These are phyloP conservation scores for Caenorhabditis brenneri DNA, from an alignment of 1,140 invertebrate genomes.

Conservation along the genomic window DNA sequence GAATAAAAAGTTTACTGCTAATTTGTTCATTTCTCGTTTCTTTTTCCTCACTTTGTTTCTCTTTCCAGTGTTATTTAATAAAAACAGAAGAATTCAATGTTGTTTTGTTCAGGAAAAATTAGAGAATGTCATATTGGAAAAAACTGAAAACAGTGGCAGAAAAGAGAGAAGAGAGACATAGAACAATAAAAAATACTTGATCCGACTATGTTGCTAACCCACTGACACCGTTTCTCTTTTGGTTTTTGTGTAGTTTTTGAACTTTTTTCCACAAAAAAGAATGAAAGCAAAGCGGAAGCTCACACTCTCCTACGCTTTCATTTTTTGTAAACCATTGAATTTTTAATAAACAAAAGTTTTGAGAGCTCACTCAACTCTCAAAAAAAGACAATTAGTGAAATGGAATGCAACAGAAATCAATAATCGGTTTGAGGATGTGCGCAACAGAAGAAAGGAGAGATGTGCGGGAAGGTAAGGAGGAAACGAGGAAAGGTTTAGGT, in stretches of 20 bases:
- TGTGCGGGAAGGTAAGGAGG: constrained; percentile 3
- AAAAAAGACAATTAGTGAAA: not conserved
- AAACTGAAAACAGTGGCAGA: no score
- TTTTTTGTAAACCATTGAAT: not conserved
- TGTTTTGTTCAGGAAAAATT: no score
- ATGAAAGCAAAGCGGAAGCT: not conserved
- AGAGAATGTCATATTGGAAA: no score
- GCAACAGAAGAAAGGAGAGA: not conserved
- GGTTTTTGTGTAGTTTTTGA: no score
- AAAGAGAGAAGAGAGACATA: no score
- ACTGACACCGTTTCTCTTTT: no score
- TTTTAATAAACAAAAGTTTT: constrained; percentile 1
- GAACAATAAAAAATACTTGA: no score
- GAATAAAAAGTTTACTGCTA: not conserved
- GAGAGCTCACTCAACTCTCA: not conserved
- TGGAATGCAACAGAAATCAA: constrained; percentile 20
- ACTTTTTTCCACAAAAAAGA: not conserved
- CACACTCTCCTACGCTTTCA: not conserved
- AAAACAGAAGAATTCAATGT: no score
- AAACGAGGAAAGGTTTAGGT: constrained; percentile 3
- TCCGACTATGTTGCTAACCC: no score
- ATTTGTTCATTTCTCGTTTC: not conserved
- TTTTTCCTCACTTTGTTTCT: no score
- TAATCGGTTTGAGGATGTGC: constrained; percentile 32
- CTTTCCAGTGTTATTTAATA: no score